These are phyloP conservation scores for Rhorus exstirpatorius DNA, from an alignment of 2,888 invertebrate species.

Conservation along the genomic window DNA sequence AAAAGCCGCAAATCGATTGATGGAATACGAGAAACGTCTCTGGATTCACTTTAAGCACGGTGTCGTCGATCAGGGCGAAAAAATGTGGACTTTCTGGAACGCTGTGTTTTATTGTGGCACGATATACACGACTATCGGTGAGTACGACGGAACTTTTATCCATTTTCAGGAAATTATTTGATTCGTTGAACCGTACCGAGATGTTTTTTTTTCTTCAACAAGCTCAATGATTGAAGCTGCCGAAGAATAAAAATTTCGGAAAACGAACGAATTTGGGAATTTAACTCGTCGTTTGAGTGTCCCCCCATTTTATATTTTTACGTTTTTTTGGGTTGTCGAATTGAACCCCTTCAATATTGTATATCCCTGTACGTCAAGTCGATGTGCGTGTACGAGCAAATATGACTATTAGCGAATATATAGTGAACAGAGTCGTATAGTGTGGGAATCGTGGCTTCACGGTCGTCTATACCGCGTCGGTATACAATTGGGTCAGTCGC, in stretches of 20 bases:
- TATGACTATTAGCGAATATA: not conserved
- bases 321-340: no score
- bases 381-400: conserved; percentile 1
- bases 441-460: not conserved
- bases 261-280: no score
- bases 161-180: not conserved
- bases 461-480: not conserved
- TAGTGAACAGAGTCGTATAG: no score
- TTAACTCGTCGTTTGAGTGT: no score
- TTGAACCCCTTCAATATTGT: no score
- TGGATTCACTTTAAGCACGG: conserved; percentile 86
- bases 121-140: conserved; percentile 96
- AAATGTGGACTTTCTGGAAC: conserved; percentile 94
- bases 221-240: no score
- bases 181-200: no score
- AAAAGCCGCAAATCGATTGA: conserved; percentile 86
- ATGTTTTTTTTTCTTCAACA: no score
- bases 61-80: conserved; percentile 86
- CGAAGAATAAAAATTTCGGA: no score
- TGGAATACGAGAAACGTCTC: conserved; percentile 88
- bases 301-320: no score
- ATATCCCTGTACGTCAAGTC: not conserved
- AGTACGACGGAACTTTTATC: conserved; percentile 79
- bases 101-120: conserved; percentile 95
- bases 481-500: not conserved